Base-by-base conservation (phyloP, 2,113 vertebrate species). In the Pachypanchax playfairii region DNA sequence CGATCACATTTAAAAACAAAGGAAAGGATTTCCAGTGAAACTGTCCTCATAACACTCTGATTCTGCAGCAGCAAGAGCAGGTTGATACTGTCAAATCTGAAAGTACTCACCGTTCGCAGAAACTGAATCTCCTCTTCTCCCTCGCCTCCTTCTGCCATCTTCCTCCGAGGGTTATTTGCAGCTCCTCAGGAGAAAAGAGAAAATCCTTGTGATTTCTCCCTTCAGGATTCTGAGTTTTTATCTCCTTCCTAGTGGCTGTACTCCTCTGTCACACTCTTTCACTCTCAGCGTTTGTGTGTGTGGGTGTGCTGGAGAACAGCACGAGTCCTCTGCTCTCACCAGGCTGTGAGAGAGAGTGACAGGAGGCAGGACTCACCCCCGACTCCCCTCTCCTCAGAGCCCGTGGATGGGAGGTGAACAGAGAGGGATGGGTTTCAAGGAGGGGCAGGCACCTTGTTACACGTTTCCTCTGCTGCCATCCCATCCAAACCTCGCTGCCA, bases 41-140 rank as follows among this genome's bases (percentile, higher is more conserved):
- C n/a, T 55, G n/a, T 35, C 39, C 10, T 69, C 15, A 46, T 8
- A 31, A 50, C 26, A 63, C 44, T 1, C 2, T 38, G 44, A 60
- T 36, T 20, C 46, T 31, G 41, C 38, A 49, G 51, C 41, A 71
- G 48, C 43, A 53, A 3, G 56, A 46, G 41, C 76, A 58, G 59
- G 75, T 75, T 25, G 13, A 22, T 21, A 20, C 41, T 47, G 61
- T 36, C 36, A 26, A 42, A 66, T 50, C 63, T 22, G 42, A 64
- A 73, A 80, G 66, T 68, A 94, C 95, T 91, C 88, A 97, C 95
- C 79, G 95, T 97, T 75, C 95, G 89, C 70, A 97, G 91, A 85
- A 97, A 97, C 86, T 94, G 95, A 57, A 97, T 95, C 81, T 97
- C 95, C 79, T 96, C 95, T 66, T 97, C 95, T 54, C 94, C 94